phyloP scores from a whole-genome alignment of 2,113 vertebrate species.

The Pagrus major region DNA sequence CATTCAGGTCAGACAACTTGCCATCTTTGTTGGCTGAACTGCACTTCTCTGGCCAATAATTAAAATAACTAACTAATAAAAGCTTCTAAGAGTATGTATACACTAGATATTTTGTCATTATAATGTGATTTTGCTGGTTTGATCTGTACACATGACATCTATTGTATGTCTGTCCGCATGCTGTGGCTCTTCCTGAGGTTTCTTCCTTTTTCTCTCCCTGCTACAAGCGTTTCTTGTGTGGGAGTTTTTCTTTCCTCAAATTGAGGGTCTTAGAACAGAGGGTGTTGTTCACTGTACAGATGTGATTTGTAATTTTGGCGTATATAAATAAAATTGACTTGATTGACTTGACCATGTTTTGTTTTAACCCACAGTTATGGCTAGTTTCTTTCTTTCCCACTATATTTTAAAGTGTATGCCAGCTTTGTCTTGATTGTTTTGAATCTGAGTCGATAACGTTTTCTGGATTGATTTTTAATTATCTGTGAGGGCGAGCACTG shows the following conservation, averaged over 20 bases:
- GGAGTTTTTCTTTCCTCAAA: too few relatives aligned
- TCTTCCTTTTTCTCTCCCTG: too few relatives aligned
- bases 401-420: neutral
- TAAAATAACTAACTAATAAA: neutral
- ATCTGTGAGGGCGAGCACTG: neutral
- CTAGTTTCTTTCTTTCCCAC: neutral
- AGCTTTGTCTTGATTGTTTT: neutral
- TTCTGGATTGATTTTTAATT: neutral
- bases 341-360: neutral
- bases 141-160: too few relatives aligned
- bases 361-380: neutral
- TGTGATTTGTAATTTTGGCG: too few relatives aligned
- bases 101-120: too few relatives aligned
- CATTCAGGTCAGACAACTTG: neutral
- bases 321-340: too few relatives aligned
- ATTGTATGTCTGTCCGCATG: too few relatives aligned
- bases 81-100: neutral
- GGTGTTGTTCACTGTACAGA: too few relatives aligned
- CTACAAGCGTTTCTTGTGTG: too few relatives aligned
- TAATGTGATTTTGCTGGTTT: too few relatives aligned
- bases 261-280: too few relatives aligned
- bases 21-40: neutral
- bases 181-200: too few relatives aligned
- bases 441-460: neutral
- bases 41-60: neutral